Base-by-base conservation (phyloP, 2,113 vertebrate genomes). In the Rallus limicola region DNA sequence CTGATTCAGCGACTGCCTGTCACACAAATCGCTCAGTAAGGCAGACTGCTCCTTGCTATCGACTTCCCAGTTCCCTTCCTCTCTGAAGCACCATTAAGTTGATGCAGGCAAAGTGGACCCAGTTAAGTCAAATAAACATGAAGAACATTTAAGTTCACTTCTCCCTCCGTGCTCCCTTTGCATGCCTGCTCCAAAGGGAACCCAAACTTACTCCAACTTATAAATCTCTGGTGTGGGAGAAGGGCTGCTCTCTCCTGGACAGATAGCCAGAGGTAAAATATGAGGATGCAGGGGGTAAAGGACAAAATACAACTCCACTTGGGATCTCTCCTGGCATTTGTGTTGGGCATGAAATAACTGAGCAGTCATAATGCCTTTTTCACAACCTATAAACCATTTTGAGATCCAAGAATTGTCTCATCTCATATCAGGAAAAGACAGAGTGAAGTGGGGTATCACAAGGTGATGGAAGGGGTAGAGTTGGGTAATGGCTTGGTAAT, bases 111-210 rank as follows among this genome's bases (percentile, higher is more conserved):
- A 97, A 98, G 96, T 87, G 94, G 97, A 94, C 88, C 81, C 74
- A 74, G 86, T 93, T 71, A 95, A 98, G 71, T 96, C 97, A 98
- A 98, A 98, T 97, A 98, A 98, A 98, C 96, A 97, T 7, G n/a
- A 86, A 95, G 93, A 97, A 90, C 97, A 94, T 96, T 98, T 95
- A 96, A 97, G 83, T 95, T 94, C 96, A 92, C 77, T 96, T 96
- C 94, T 67, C 58, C 91, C 94, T 95, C 91, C 50, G 69, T 67
- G 88, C 93, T 96, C 94, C 95, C 91, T 92, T 76, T 59, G 63
- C 33, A 11, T 63, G 82, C 86, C 93, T 96, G 90, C 75, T 95
- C 90, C 86, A 84, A 93, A 94, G 68, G 74, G 60, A 63, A 77
- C 52, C 89, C 89, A 89, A 36, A 56, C 28, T 87, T 64, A 67